A percentile compares a stretch with the other conserved stretches of the same genome.
These are phyloP conservation scores for Erithacus rubecula DNA, from an alignment of 2,797 vertebrate genomes.

Conservation along the genomic window DNA sequence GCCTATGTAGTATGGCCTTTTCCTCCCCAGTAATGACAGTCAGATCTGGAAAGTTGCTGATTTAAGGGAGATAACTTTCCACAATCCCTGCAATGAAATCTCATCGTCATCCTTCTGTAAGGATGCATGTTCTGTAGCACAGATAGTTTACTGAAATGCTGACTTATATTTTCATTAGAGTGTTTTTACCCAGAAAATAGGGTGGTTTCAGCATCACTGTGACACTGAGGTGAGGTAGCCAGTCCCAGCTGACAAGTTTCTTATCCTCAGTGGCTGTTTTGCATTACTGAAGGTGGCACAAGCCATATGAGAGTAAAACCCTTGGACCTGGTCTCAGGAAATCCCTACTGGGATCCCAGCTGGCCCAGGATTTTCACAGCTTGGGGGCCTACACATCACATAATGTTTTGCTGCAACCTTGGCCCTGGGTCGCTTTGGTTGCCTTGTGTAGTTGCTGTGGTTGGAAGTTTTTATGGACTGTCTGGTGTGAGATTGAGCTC, in stretches of 20 bases:
- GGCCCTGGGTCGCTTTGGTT: not conserved
- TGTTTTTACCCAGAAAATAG: not conserved
- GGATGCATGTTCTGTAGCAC: not conserved
- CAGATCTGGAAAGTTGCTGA: not conserved
- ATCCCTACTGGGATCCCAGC: not conserved
- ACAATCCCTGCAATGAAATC: not conserved
- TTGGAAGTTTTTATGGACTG: not conserved
- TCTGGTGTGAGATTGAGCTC: not conserved
- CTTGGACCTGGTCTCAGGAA: not conserved
- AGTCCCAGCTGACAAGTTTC: not conserved
- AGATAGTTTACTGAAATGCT: not conserved
- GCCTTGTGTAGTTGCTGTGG: not conserved
- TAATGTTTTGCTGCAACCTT: not conserved
- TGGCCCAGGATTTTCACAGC: not conserved
- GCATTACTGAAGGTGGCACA: not conserved
- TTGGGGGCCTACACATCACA: accelerated
- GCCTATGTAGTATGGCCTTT: not conserved
- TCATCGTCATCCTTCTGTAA: not conserved
- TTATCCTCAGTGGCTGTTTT: not conserved
- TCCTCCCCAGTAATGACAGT: not conserved
- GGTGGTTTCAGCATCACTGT: not conserved
- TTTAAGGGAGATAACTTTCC: not conserved
- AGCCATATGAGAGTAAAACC: not conserved
- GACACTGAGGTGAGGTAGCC: not conserved
- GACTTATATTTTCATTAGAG: not conserved